Evolutionary conservation across 1,140 invertebrate species (phyloP), one percentile per base, ranked within the genome.

Genomic region (Bombus haemorrhoidalis): DNA sequence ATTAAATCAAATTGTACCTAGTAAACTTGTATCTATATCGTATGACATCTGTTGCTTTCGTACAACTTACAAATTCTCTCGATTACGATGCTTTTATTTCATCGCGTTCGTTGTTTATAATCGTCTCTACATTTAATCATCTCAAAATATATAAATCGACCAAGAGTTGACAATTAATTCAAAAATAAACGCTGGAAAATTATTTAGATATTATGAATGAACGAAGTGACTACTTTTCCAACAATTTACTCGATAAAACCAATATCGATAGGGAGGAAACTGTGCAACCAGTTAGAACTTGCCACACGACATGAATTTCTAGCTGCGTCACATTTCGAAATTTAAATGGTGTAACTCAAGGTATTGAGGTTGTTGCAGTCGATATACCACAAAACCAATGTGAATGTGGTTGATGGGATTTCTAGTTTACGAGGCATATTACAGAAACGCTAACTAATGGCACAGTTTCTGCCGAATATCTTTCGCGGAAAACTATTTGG

Each of bases 351-450:
- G n/a, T 53, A 9, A 25, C 59, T 78, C 53, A 64, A 39, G 10
- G 57, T 22, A 28, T 39, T 18, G 53, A 76, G 41, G n/a, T 74
- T 62, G 75, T 62, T 62, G 13, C 34, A 34, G 37, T 39, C 37
- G 47, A 4, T n/a, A 28, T 64, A n/a, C 8, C 34, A 28, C 28
- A 53, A 77, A 77, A n/a, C 57, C 32, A 77, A 32, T 18, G 25
- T 77, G 57, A 64, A n/a, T 62, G n/a, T 37, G 34, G 71, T 64
- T 41, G 62, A 41, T 39, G 62, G 53, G 28, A 77, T 77, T 57
- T 25, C 34, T 5, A 37, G 28, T 59, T n/a, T 12, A 62, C 28
- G 8, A 18, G n/a, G 15, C 9, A 53, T 53, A 53, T 68, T 18
- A 66, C 1, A 6, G 9, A 9, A 15, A 68, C 66, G 18, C 2